Evolutionary conservation across 2,113 vertebrate genomes (phyloP).

Genomic region (Tamias sibiricus): DNA sequence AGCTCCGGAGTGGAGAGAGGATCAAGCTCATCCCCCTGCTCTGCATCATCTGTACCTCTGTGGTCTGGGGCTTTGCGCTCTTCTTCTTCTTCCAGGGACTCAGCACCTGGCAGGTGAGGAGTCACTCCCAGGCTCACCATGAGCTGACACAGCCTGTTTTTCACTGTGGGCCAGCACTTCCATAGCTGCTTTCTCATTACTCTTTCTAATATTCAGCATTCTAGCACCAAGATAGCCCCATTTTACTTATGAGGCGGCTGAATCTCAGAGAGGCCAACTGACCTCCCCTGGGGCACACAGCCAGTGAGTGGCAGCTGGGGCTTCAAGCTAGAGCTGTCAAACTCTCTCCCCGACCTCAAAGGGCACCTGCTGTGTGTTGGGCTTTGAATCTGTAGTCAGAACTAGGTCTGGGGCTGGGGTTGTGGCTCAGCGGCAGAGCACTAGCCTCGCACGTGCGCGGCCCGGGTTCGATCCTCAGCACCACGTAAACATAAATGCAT

Average conservation of each 20-base stretch:
- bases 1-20: conserved; percentile 93
- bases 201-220: fast-evolving
- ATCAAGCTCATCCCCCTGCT: conserved; percentile 94
- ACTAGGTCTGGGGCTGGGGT: no score
- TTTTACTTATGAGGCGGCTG: not conserved
- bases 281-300: not conserved
- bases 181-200: not conserved
- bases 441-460: no score
- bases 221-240: not conserved
- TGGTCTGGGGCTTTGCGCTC: conserved; percentile 97
- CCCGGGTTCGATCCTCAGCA: no score
- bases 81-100: conserved; percentile 99
- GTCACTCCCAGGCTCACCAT: fast-evolving
- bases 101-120: conserved; percentile 98
- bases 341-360: not conserved
- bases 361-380: not conserved
- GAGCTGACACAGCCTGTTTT: not conserved
- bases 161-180: fast-evolving
- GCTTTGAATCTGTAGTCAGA: not conserved
- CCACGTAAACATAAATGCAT: no score
- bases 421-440: no score
- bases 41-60: conserved; percentile 94
- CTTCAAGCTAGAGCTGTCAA: not conserved
- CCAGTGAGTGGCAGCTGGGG: not conserved
- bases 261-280: not conserved